Base-by-base conservation (phyloP, 2,113 vertebrate species). In the Leptocoma aspasia region DNA sequence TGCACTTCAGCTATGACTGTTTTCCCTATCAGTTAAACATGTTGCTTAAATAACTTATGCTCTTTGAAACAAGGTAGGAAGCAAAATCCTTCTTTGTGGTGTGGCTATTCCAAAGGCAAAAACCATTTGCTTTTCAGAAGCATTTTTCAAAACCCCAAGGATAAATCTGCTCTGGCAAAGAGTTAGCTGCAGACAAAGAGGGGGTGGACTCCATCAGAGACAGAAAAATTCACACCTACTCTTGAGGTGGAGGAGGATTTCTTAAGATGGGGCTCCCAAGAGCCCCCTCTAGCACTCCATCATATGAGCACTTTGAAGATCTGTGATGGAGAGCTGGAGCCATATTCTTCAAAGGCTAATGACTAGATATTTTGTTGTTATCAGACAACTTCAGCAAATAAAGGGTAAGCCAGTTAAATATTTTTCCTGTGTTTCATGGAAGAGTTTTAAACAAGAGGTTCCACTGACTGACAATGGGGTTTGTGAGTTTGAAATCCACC, bases 221-320 rank as follows among this genome's bases (percentile, higher is more conserved):
- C 31, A 79, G 70, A 87, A 89, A 96, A 91, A 92, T 60, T 72
- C 69, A 71, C 92, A 75, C 82, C 86, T 79, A 87, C 92, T 90
- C 69, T 91, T 59, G 71, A 82, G 72, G 50, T 94, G 96, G 93
- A 78, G 93, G 88, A 96, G 94, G 95, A 96, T 95, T 96, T 95
- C 81, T 89, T 86, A 90, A 96, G 57, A 24, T 68, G 60, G 49
- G 42, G 39, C 24, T 97, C 96, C 94, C 94, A 2, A 79, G 78
- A 96, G 92, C 54, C 92, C 92, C 96, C 93, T 93, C 78, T 53
- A 92, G 96, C 93, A 82, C 50, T 95, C 61, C 52, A 44, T 68
- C 82, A 57, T 80, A 60, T 9, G 31, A 92, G 53, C 0, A 1
- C 95, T 97, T 97, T 96, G 96, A 97, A 97, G 86, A 95, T 94